Evolutionary conservation across 2,113 vertebrate genomes (phyloP).

Genomic region (Orycteropus afer): DNA sequence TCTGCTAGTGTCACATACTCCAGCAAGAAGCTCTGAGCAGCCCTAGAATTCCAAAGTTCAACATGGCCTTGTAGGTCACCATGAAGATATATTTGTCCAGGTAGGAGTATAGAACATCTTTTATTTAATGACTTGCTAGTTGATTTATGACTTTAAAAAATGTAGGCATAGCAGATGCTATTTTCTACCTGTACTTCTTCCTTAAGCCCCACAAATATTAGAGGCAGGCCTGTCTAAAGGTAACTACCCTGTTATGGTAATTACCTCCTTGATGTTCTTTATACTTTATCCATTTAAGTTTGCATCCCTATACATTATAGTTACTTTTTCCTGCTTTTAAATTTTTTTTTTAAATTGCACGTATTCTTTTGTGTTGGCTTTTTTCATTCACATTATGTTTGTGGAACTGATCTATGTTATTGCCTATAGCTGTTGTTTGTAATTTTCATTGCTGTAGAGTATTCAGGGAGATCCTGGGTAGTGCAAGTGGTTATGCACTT

Average conservation of each 20-base stretch:
- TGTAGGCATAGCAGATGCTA: background rate
- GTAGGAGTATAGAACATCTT: background rate
- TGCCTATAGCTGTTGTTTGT: background rate
- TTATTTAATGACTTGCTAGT: background rate
- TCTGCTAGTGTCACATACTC: background rate
- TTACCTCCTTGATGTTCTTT: background rate
- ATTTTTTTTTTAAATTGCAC: background rate
- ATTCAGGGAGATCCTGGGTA: background rate
- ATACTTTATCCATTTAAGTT: background rate
- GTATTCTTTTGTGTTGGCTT: background rate
- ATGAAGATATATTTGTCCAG: background rate
- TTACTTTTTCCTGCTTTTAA: background rate
- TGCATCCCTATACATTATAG: background rate
- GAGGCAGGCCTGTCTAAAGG: background rate
- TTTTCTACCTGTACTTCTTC: background rate
- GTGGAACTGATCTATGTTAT: background rate
- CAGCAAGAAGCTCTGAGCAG: background rate
- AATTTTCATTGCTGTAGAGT: background rate
- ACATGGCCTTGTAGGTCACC: background rate
- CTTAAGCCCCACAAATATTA: background rate
- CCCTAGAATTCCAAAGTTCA: background rate
- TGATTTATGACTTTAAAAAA: background rate
- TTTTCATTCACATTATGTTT: background rate
- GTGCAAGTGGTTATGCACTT: background rate
- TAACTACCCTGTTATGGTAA: background rate